These are phyloP conservation scores for Lacanobia oleracea DNA, from an alignment of 2,888 invertebrate genomes.

Conservation along the genomic window DNA sequence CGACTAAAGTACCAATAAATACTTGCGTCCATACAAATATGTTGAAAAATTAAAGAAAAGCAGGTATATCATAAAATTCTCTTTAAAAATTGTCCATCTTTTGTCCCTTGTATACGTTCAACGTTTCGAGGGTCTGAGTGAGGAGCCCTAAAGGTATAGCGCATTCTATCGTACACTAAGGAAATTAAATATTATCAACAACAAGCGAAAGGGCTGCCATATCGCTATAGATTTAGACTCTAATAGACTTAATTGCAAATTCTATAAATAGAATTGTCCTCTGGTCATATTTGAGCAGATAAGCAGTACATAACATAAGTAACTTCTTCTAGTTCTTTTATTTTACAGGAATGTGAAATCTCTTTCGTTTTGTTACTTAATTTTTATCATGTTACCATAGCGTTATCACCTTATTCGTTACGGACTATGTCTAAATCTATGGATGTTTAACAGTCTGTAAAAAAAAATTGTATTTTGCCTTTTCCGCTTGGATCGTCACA, in stretches of 20 bases:
- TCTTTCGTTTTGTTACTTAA: not conserved
- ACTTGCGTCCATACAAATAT: not conserved
- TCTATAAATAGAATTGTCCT: too few species aligned
- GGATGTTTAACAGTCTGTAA: not conserved
- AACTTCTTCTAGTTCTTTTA: not conserved
- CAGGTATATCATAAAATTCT: not conserved
- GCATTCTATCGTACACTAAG: conserved; percentile 29
- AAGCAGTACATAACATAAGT: not conserved
- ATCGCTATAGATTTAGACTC: conserved; percentile 31
- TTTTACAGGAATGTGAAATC: conserved; percentile 1
- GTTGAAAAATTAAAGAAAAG: too few species aligned
- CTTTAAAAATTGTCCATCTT: conserved; percentile 3
- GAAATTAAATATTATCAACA: conserved; percentile 39
- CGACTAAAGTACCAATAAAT: not conserved
- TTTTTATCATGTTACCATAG: not conserved
- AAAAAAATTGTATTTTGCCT: not conserved
- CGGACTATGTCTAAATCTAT: conserved; percentile 38
- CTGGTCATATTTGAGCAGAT: not conserved
- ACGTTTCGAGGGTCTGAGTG: conserved; percentile 28
- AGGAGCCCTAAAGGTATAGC: conserved; percentile 47
- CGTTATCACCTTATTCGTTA: not conserved
- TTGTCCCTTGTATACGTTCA: conserved; percentile 24
- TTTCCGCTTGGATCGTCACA: not conserved
- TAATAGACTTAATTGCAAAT: not conserved
- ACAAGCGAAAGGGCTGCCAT: conserved; percentile 25